Evolutionary conservation across 1,140 invertebrate genomes (phyloP).

Genomic region (Cylas formicarius): DNA sequence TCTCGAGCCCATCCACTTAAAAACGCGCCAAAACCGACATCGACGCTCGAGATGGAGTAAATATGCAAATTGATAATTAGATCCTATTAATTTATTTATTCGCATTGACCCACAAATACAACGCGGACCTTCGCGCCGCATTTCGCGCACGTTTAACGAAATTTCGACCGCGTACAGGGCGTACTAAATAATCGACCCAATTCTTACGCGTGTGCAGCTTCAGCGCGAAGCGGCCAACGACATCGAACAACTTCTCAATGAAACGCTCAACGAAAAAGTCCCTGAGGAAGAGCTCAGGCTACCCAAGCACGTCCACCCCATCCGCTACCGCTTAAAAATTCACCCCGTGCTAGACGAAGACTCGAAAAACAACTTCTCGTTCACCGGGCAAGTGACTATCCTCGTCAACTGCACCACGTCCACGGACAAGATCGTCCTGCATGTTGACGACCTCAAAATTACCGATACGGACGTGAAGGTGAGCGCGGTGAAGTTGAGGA

Average conservation of each 20-base stretch:
- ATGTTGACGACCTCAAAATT: conserved; percentile 31
- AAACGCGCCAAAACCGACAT: too few relatives aligned
- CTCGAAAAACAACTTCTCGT: conserved; percentile 31
- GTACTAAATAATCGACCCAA: too few relatives aligned
- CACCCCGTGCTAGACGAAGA: conserved; percentile 32
- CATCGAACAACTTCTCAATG: conserved; percentile 33
- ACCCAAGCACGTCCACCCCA: conserved; percentile 26
- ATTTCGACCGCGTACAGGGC: too few relatives aligned
- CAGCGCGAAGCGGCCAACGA: conserved; percentile 26
- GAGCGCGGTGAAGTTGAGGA: conserved; percentile 8
- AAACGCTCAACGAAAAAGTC: conserved; percentile 30
- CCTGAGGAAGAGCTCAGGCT: conserved; percentile 27
- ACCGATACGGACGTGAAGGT: conserved; percentile 23
- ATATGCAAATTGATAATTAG: too few relatives aligned
- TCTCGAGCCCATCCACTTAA: too few relatives aligned
- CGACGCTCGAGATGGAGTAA: too few relatives aligned
- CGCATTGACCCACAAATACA: too few relatives aligned
- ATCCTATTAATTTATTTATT: too few relatives aligned
- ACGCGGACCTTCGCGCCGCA: too few relatives aligned
- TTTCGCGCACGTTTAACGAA: too few relatives aligned
- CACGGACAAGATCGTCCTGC: conserved; percentile 32
- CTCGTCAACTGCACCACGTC: conserved; percentile 22
- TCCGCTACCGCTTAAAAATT: conserved; percentile 28
- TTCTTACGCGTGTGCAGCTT: too few relatives aligned
- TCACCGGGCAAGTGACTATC: conserved; percentile 30